Evolutionary conservation across 2,888 invertebrate species (phyloP).

Genomic region (Agonopterix heracliana): DNA sequence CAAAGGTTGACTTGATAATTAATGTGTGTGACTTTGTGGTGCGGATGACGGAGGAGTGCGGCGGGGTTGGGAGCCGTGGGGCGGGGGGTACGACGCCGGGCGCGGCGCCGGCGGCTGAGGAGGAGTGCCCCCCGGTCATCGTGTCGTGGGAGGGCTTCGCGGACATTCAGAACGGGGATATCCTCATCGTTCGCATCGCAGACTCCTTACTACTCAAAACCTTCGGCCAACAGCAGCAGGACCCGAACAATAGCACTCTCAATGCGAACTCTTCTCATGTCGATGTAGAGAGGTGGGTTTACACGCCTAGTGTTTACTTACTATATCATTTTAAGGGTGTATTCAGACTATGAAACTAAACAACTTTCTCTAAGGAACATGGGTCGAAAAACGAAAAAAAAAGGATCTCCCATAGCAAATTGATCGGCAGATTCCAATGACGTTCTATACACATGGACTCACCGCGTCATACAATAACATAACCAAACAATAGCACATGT

Average conservation of each 20-base stretch:
- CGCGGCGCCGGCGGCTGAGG: conserved; percentile 38
- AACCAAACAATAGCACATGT: no score
- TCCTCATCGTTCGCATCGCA: conserved; percentile 82
- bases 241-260: conserved; percentile 39
- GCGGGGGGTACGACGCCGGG: conserved; percentile 21
- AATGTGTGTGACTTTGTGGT: conserved; percentile 44
- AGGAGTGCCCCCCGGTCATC: conserved; percentile 75
- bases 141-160: conserved; percentile 81
- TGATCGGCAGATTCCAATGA: no score
- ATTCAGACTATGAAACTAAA: no score
- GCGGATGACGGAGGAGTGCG: conserved; percentile 64
- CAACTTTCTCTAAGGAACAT: no score
- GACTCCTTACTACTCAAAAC: conserved; percentile 74
- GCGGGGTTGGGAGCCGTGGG: conserved; percentile 30
- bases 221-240: conserved; percentile 28
- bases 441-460: no score
- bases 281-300: conserved; percentile 40
- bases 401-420: no score
- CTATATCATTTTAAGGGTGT: no score
- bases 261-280: conserved; percentile 38
- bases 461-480: no score
- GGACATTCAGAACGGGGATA: conserved; percentile 83
- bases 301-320: no score
- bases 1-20: conserved; percentile 35
- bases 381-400: no score